These are phyloP conservation scores for Mobula hypostoma DNA, from an alignment of 2,113 vertebrate species.

Conservation along the genomic window DNA sequence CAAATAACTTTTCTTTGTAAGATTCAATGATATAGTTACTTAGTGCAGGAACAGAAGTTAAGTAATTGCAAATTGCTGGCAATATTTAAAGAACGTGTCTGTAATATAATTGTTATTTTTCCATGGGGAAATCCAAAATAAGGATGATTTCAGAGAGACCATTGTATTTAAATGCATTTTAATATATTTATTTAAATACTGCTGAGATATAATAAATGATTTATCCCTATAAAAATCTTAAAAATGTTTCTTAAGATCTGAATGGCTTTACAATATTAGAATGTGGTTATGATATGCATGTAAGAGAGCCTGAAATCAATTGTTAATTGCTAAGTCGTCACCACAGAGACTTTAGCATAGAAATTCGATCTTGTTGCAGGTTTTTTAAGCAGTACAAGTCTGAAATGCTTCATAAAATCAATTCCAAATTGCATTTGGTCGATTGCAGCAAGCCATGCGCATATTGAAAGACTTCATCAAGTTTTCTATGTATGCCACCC, in stretches of 20 bases:
- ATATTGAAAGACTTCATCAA: too few species aligned
- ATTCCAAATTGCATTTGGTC: too few species aligned
- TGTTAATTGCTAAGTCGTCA: constrained; percentile 10
- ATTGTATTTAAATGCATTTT: not conserved
- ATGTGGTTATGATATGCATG: not conserved
- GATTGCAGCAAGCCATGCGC: too few species aligned
- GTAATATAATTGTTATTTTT: not conserved
- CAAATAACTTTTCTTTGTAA: not conserved
- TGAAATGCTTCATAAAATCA: too few species aligned
- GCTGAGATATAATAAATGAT: not conserved
- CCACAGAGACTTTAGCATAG: not conserved
- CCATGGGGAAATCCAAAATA: not conserved
- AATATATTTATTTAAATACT: not conserved
- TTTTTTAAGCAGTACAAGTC: too few species aligned
- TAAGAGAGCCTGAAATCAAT: not conserved
- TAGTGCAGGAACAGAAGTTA: not conserved
- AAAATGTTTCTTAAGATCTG: not conserved
- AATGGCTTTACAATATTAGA: not conserved
- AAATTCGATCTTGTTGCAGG: too few species aligned
- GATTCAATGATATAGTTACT: not conserved
- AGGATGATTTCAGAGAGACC: not conserved
- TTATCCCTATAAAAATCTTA: not conserved
- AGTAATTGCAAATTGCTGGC: not conserved
- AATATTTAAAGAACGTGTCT: not conserved
- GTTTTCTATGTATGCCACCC: too few species aligned